These are phyloP conservation scores for Pygathrix nemaeus DNA, from an alignment of 2,113 vertebrate species.

Conservation along the genomic window DNA sequence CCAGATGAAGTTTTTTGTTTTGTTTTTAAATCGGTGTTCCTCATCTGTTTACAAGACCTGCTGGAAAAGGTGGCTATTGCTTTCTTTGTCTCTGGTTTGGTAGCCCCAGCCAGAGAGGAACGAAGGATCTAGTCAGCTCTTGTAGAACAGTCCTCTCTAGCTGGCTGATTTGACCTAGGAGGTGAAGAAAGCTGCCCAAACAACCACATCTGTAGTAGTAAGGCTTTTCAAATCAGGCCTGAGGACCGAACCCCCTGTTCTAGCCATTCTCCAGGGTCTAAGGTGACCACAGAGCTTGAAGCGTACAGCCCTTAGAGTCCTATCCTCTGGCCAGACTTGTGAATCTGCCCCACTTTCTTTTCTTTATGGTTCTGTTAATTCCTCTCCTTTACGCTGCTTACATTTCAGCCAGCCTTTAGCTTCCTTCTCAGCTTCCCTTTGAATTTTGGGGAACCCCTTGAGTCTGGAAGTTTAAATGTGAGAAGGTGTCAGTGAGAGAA, in stretches of 20 bases:
- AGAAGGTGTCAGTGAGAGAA: background rate
- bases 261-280: background rate
- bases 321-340: no score
- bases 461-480: background rate
- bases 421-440: background rate
- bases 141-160: background rate
- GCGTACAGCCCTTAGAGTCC: background rate
- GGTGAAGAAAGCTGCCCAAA: background rate
- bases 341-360: background rate
- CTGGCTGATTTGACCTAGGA: background rate
- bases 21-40: background rate
- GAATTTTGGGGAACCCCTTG: slow-evolving; percentile 5
- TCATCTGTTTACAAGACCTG: background rate
- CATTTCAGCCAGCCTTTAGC: background rate
- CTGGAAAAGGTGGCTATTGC: background rate
- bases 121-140: background rate
- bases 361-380: background rate
- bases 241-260: background rate
- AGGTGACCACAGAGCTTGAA: background rate
- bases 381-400: background rate
- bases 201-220: background rate
- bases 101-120: background rate
- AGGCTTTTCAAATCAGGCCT: background rate
- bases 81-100: background rate
- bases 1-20: background rate